Conservation (phyloP, 2,113 vertebrate genomes). For the Nerophis ophidion region DNA sequence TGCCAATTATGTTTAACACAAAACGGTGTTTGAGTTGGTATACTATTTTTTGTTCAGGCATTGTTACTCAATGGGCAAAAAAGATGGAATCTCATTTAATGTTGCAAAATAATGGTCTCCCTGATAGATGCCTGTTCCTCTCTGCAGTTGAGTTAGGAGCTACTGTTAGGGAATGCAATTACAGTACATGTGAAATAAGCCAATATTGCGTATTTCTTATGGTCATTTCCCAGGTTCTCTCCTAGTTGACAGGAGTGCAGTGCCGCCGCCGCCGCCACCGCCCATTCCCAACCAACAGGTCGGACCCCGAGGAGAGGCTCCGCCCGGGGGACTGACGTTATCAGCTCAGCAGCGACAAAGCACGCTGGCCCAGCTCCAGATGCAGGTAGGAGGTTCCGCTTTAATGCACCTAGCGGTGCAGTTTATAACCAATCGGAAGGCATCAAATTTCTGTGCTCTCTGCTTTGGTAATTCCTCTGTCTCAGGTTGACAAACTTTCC, state of each 20-base stretch:
- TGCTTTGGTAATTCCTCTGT: constrained; percentile 18
- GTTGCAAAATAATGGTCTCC: no score
- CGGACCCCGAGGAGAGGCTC: constrained; percentile 55
- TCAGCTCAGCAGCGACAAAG: constrained; percentile 65
- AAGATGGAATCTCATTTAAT: no score
- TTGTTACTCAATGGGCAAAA: no score
- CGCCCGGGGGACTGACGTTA: constrained; percentile 29
- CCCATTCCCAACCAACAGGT: constrained; percentile 41
- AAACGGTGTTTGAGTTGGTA: no score
- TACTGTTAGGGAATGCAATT: no score
- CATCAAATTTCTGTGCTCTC: background rate
- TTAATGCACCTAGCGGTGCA: background rate
- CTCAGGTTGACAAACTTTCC: constrained; percentile 73
- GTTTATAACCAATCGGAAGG: no score
- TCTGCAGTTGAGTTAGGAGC: no score
- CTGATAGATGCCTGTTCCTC: no score
- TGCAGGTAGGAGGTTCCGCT: constrained; percentile 56
- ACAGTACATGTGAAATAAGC: no score
- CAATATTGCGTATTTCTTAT: background rate
- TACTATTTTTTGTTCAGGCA: no score
- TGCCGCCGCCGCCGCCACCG: constrained; percentile 34
- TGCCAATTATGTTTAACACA: no score
- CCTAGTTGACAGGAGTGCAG: constrained; percentile 63
- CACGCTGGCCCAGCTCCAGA: constrained; percentile 74
- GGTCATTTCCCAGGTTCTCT: constrained; percentile 57